Evolutionary conservation across 1,140 invertebrate genomes (phyloP), one percentile per base, ranked within the genome.

Genomic region (Argopecten irradians): DNA sequence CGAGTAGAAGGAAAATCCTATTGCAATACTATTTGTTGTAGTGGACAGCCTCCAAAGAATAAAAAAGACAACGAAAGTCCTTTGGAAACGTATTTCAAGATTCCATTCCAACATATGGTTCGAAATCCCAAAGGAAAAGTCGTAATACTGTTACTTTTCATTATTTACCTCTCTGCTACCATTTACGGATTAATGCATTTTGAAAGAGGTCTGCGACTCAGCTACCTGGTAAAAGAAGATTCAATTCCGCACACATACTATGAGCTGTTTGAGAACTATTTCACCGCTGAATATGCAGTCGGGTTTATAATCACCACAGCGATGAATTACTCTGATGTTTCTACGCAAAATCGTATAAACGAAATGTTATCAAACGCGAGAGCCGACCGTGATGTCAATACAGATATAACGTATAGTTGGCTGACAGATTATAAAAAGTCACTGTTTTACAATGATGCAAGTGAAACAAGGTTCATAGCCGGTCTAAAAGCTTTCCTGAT

Each of bases 401-500:
- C 9, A 0, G 28, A 3, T n/a, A 36, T 71, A 36, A 35, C 35
- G 16, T 36, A 82, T 11, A 82, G 82, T 33, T 87, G 86, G 86
- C 39, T 39, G 9, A 83, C 34, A 14, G n/a, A 13, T 2, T 83
- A 41, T 19, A 41, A 83, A 71, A 16, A 0, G 0, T 36, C 28
- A 28, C 0, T 0, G 1, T n/a, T 46, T 22, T 87, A 82, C 34
- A 19, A 39, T 36, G 36, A 82, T n/a, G 9, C 28, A 0, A 36
- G 34, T 16, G 71, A 36, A 11, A 14, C 34, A 13, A 32, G 33
- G 22, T 87, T 83, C 39, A 39, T 13, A 28, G 5, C 34, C 22
- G 55, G 34, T 8, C 19, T 87, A 19, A 92, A 98, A 95, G 97
- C 98, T 89, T 87, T 87, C 46, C 32, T 86, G 28, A 3, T 5